These are phyloP conservation scores for Leptobrachium ailaonicum DNA, from an alignment of 2,113 vertebrate species.

Conservation along the genomic window DNA sequence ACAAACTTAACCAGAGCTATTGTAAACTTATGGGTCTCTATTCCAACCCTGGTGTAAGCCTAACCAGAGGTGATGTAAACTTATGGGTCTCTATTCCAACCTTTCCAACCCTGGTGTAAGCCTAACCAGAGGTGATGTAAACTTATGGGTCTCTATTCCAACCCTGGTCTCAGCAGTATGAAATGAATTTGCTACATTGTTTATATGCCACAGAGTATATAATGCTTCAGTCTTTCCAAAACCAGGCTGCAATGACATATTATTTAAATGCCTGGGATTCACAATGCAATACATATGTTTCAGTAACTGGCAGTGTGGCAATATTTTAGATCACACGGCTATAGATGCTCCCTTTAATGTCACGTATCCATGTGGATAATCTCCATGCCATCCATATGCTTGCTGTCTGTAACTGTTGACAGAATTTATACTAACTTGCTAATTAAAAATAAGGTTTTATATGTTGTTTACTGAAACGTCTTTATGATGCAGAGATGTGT, in stretches of 20 bases:
- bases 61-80: too few species aligned
- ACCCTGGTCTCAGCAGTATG: not conserved
- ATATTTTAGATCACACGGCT: conserved; percentile 7
- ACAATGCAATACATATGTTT: conserved; percentile 8
- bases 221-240: not conserved
- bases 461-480: not conserved
- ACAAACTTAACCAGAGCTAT: too few species aligned
- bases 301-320: not conserved
- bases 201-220: not conserved
- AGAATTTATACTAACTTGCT: conserved; percentile 5
- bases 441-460: not conserved
- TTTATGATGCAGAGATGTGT: too few species aligned
- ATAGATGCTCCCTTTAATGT: not conserved
- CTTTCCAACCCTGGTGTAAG: too few species aligned
- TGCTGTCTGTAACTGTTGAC: conserved; percentile 4
- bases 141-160: too few species aligned
- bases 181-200: not conserved
- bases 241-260: not conserved
- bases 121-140: too few species aligned
- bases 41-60: too few species aligned
- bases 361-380: conserved; percentile 12
- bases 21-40: too few species aligned
- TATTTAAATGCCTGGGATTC: too few species aligned
- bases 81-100: too few species aligned
- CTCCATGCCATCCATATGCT: conserved; percentile 19